A percentile compares a stretch with the other conserved stretches of the same genome.
Conservation (phyloP, 2,888 invertebrate genomes). For the Eutolmus rufibarbis region DNA sequence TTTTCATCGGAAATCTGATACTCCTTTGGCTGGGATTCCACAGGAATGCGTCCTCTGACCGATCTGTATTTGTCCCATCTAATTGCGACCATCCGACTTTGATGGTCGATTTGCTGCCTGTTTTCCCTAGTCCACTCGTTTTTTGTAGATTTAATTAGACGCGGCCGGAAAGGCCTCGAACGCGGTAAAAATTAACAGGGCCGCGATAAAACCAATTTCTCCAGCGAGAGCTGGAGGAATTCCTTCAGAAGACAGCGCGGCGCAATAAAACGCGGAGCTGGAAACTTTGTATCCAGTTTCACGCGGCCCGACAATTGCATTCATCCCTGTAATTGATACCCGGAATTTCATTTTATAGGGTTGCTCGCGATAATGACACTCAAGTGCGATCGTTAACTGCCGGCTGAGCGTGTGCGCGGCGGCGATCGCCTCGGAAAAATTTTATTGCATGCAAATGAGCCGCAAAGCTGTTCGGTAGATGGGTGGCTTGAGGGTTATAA, state of each 20-base stretch:
- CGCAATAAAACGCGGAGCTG: neutral
- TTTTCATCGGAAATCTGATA: neutral
- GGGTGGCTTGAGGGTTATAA: neutral
- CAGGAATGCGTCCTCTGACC: neutral
- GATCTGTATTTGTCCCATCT: neutral
- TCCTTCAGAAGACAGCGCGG: neutral
- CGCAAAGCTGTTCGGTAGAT: neutral
- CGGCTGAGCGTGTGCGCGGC: neutral
- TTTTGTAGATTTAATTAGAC: neutral
- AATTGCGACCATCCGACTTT: neutral
- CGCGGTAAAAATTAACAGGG: neutral
- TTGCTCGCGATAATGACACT: neutral
- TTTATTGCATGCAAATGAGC: neutral
- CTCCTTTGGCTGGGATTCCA: neutral
- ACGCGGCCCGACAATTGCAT: neutral
- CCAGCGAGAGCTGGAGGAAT: neutral
- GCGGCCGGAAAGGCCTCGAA: neutral
- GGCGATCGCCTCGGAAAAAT: neutral
- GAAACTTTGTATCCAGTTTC: neutral
- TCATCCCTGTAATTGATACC: neutral
- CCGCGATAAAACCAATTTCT: neutral
- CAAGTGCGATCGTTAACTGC: neutral
- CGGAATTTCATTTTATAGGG: neutral
- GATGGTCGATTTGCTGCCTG: neutral
- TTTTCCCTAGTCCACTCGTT: neutral